Evolutionary conservation across 2,113 vertebrate genomes (phyloP), one percentile per base, ranked within the genome.

Genomic region (Myrmophylax atrothorax): DNA sequence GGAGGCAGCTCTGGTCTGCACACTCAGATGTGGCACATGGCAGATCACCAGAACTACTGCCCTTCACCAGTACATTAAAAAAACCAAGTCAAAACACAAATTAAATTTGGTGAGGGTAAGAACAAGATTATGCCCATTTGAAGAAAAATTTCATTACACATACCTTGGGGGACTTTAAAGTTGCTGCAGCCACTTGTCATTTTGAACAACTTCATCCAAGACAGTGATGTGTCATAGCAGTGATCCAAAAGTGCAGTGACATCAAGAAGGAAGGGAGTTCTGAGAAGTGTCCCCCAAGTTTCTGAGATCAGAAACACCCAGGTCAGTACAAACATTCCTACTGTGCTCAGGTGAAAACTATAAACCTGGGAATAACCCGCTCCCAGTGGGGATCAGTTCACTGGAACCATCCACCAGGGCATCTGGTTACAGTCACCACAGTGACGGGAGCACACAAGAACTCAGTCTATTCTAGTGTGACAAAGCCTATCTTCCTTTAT

Each of bases 401-500:
- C 42, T 74, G 66, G 62, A 89, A 11, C 26, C 74, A 87, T 76
- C 19, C 26, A 68, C 37, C 4, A 3, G 64, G 28, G 12, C 26
- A 10, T 37, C 64, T 68, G n/a, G 33, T 55, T 4, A 2, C 42
- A 49, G 67, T 62, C 3, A 1, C 44, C 72, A 37, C 7, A 47
- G 56, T 6, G 10, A 92, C 29, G 29, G 60, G 24, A 80, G 22
- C 24, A 68, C 62, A 62, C 14, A 55, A 35, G 70, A 59, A 81
- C 69, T 59, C 53, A 62, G 37, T 29, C 74, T 93, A 5, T 79
- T 91, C 77, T 50, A 82, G 74, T 10, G 1, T 59, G 74, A 87
- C 49, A 91, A 93, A 87, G 87, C 66, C n/a, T 29, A 19, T 60
- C 52, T 64, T 79, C 89, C 63, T 46, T 85, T 67, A 47, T 77